Percentiles rank a stretch among this genome's conserved stretches.
Evolutionary conservation across 2,888 invertebrate genomes (phyloP).

Genomic region (Bhutanitis thaidina): DNA sequence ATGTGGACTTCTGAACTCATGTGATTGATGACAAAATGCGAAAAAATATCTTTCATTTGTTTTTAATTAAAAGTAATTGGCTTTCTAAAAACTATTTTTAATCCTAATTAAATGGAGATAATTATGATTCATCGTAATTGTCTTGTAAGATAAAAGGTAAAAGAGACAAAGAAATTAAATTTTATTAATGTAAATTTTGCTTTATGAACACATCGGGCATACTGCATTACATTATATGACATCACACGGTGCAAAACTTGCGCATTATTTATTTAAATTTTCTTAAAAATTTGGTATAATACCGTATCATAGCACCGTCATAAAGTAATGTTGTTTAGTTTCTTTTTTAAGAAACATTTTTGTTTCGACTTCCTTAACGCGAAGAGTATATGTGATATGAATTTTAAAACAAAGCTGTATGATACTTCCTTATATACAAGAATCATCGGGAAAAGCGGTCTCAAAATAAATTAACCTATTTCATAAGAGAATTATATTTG

Average conservation of each 20-base stretch:
- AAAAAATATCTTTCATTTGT: too few relatives aligned
- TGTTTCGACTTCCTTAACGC: conserved; percentile 8
- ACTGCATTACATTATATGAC: conserved; percentile 16
- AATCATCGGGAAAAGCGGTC: too few relatives aligned
- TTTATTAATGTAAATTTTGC: conserved; percentile 16
- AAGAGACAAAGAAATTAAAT: neutral
- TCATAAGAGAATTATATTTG: too few relatives aligned
- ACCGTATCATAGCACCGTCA: conserved; percentile 6
- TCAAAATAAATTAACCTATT: too few relatives aligned
- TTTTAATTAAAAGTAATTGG: too few relatives aligned
- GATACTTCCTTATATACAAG: too few relatives aligned
- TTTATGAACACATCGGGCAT: conserved; percentile 6
- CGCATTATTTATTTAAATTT: conserved; percentile 15
- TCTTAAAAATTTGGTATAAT: conserved; percentile 10
- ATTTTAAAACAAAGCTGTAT: neutral
- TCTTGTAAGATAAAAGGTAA: neutral
- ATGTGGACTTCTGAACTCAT: too few relatives aligned
- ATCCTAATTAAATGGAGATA: too few relatives aligned
- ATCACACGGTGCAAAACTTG: conserved; percentile 10
- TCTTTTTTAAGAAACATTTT: conserved; percentile 2
- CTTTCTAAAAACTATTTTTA: too few relatives aligned
- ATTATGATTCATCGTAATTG: too few relatives aligned
- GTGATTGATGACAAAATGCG: too few relatives aligned
- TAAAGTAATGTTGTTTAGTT: conserved; percentile 14
- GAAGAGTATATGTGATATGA: neutral